phyloP scores from a whole-genome alignment of 1,140 invertebrate genomes.

The Gryon sp. region DNA sequence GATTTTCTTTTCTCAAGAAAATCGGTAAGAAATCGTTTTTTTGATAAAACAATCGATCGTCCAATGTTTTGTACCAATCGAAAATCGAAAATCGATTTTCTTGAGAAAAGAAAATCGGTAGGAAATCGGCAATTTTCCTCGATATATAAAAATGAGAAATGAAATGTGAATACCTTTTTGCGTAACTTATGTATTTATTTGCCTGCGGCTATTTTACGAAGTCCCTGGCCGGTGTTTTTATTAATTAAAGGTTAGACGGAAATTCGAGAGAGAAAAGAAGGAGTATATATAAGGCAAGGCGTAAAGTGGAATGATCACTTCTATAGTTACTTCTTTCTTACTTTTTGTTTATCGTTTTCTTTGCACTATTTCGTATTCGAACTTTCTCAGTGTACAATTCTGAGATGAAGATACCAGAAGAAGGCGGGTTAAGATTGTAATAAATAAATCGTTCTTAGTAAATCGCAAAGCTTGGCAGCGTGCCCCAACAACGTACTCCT shows the following conservation, averaged over 20 bases:
- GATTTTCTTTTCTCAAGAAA: too few species aligned
- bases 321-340: constrained; percentile 33
- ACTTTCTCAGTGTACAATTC: constrained; percentile 35
- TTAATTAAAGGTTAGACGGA: constrained; percentile 72
- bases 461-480: constrained; percentile 70
- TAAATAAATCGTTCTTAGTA: constrained; percentile 73
- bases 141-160: too few species aligned
- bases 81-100: too few species aligned
- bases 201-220: constrained; percentile 58
- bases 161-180: too few species aligned
- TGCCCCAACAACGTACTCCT: constrained; percentile 26
- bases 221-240: constrained; percentile 68
- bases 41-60: too few species aligned
- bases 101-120: too few species aligned
- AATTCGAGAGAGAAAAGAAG: constrained; percentile 49
- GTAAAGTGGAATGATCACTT: constrained; percentile 36
- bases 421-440: constrained; percentile 69
- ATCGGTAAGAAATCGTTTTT: too few species aligned
- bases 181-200: constrained; percentile 59
- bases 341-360: constrained; percentile 28
- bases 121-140: too few species aligned
- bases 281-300: constrained; percentile 29
- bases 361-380: constrained; percentile 42
- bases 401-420: constrained; percentile 75
- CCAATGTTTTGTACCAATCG: too few species aligned